Evolutionary conservation across 2,888 invertebrate species (phyloP).

Genomic region (Xanthia togata): DNA sequence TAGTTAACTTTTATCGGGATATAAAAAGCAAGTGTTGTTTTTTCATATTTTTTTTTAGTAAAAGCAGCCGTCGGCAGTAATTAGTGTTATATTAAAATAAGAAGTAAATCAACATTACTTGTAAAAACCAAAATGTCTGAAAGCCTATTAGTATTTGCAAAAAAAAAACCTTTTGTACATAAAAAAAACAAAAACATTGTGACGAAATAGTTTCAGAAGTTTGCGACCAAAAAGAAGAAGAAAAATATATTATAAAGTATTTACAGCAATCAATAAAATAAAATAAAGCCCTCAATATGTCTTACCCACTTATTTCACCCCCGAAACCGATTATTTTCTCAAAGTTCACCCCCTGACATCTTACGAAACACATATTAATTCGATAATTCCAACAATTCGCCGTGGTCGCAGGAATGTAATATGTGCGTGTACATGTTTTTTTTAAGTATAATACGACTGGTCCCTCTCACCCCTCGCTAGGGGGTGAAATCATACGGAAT

Average conservation of each 20-base stretch:
- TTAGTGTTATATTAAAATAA: too few species aligned
- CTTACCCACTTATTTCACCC: background rate
- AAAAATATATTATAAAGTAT: too few species aligned
- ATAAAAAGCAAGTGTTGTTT: too few species aligned
- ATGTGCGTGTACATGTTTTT: constrained; percentile 48
- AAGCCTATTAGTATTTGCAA: too few species aligned
- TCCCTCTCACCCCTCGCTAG: constrained; percentile 40
- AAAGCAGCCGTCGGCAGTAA: background rate
- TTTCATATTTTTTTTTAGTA: background rate
- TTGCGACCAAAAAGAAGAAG: too few species aligned
- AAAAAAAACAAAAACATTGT: too few species aligned
- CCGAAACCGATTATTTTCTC: background rate
- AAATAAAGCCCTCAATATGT: background rate
- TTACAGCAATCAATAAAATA: background rate
- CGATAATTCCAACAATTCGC: constrained; percentile 30
- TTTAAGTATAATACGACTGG: constrained; percentile 51
- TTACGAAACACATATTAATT: constrained; percentile 29
- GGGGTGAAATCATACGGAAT: constrained; percentile 67
- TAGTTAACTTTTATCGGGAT: background rate
- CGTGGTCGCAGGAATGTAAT: constrained; percentile 56
- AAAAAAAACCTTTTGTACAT: too few species aligned
- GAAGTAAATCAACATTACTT: too few species aligned
- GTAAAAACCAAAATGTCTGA: too few species aligned
- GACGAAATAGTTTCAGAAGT: too few species aligned
- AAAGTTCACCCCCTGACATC: constrained; percentile 4